These are phyloP conservation scores for Oncopodura yosiiana DNA, from an alignment of 1,140 invertebrate genomes.

Conservation along the genomic window DNA sequence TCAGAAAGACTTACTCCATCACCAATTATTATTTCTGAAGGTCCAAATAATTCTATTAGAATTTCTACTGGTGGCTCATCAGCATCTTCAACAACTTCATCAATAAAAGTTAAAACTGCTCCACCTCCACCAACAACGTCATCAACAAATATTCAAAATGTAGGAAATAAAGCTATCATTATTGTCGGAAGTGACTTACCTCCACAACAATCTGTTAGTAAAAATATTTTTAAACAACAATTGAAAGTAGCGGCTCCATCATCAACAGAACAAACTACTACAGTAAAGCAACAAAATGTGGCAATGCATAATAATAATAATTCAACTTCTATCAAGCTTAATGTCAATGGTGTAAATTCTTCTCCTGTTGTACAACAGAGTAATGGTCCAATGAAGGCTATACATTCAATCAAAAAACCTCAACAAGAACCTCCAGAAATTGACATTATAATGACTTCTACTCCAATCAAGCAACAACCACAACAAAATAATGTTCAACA, in stretches of 20 bases:
- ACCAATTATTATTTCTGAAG: conserved; percentile 6
- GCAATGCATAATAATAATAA: background rate
- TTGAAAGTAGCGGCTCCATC: conserved; percentile 14
- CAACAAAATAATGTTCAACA: background rate
- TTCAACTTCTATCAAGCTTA: background rate
- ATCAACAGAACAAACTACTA: background rate
- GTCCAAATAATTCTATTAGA: conserved; percentile 17
- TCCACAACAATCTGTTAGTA: background rate
- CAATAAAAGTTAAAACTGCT: background rate
- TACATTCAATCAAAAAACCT: background rate
- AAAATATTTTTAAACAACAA: conserved; percentile 16
- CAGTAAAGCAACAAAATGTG: background rate
- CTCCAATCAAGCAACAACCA: background rate
- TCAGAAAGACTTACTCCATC: conserved; percentile 20
- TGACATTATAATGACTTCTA: background rate
- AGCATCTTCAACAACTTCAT: too few species aligned
- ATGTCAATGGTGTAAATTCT: conserved; percentile 11
- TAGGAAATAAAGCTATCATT: conserved; percentile 32
- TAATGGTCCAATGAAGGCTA: background rate
- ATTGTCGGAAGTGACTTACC: conserved; percentile 16
- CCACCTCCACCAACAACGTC: background rate
- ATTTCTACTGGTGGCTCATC: conserved; percentile 12
- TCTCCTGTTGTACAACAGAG: too few species aligned
- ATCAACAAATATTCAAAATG: conserved; percentile 24
- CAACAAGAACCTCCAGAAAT: background rate